Base-by-base conservation (phyloP, 1,140 invertebrate species). In the Ooceraea biroi region DNA sequence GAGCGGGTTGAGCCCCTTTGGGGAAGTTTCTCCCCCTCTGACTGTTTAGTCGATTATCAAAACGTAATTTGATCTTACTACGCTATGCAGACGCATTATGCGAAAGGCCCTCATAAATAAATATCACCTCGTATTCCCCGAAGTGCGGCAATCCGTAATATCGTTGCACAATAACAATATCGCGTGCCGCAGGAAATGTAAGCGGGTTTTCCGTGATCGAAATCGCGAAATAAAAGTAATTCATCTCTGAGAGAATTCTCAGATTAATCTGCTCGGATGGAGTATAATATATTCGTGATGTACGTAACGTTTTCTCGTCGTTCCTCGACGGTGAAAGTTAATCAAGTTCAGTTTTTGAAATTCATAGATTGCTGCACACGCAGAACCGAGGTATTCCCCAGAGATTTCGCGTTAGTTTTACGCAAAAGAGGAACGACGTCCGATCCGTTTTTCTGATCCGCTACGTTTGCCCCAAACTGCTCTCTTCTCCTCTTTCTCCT, bases 401-500 rank as follows among this genome's bases (percentile, higher is more conserved):
- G 55, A 60, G 61, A 65, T 65, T 76, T 36, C 7, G 12, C 44
- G 12, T 66, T 27, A 10, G 2, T 41, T 77, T 66, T 27, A 27
- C 36, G 4, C 46, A 46, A 25, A 8, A 12, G 7, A 63, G 25
- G 3, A 27, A 50, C 12, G 14, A 17, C 27, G 17, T 44, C n/a
- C 30, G 48, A 69, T 78, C 36, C 55, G 36, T 69, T 78, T 78
- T 71, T 44, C 74, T 22, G 11, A 22, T 36, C 36, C 52, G 52
- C 4, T n/a, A 1, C 41, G 65, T 80, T n/a, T n/a, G n/a, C n/a
- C n/a, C n/a, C 63, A 50, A 78, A 78, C 76, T 27, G n/a, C 44
- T 46, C 65, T 17, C 30, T 80, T 80, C 72, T 85, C 52, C 69
- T 58, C 55, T 48, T 3, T 36, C 36, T 36, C 36, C 52, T 61